Base-by-base conservation (phyloP, 2,888 invertebrate genomes). In the Drosophila sordidula region DNA sequence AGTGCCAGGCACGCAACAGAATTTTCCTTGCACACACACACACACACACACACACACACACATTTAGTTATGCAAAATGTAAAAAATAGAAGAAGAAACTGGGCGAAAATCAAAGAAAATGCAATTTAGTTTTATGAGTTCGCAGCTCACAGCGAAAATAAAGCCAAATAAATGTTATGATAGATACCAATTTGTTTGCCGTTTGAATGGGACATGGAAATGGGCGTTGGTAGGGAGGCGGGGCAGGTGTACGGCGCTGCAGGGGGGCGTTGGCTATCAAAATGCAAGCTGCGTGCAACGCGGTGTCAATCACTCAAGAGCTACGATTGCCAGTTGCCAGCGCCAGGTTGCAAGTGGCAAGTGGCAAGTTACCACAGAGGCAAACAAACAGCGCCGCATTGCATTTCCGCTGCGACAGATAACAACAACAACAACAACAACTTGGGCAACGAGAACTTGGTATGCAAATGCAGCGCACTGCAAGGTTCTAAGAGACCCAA, bases 351-450 rank as follows among this genome's bases (percentile, higher is more conserved):
- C 57, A 36, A 22, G 70, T 54, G 14, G 73, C 74, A 67, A 50
- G 61, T 56, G 29, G 59, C 72, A 50, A 52, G 46, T 57, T 62
- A 49, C 73, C 61, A 66, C 74, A 75, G 36, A 76, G 63, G 38
- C 50, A 64, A 59, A 63, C 42, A 63, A 56, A 78, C 56, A 59
- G 59, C 54, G 67, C 78, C 74, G 62, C 74, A 75, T 62, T 70
- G 85, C 82, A 87, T 86, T 82, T 82, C 81, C 81, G 88, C 83
- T 82, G 81, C 81, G 81, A 82, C 81, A 81, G 86, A 62, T 57
- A 71, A 65, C 73, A 70, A 69, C 58, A 66, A 57, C 63, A 65
- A 36, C 62, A 44, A 22, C 57, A 63, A 66, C 61, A 50, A 44
- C 42, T 38, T n/a, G n/a, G 42, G 29, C 29, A 29, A 46, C 54